These are phyloP conservation scores for Hoplodrina blanda DNA, from an alignment of 2,888 invertebrate genomes.

Conservation along the genomic window DNA sequence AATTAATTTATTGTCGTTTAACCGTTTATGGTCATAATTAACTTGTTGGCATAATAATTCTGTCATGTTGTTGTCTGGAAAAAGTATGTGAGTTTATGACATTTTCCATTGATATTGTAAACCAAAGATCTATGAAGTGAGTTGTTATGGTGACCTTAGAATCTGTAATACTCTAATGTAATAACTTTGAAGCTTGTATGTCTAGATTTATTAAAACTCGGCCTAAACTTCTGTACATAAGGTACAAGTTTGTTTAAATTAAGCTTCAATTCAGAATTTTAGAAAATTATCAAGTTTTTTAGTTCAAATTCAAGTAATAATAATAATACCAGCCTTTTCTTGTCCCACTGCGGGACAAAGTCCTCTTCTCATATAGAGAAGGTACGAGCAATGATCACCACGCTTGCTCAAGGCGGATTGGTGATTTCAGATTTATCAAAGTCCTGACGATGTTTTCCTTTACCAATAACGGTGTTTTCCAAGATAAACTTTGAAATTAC, in stretches of 20 bases:
- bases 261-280: slow-evolving; percentile 1
- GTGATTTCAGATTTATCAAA: too few relatives aligned
- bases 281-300: not conserved
- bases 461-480: too few relatives aligned
- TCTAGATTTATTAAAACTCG: slow-evolving; percentile 30
- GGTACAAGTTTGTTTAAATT: not conserved
- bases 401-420: too few relatives aligned
- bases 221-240: slow-evolving; percentile 43
- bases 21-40: not conserved
- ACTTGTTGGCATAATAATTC: slow-evolving; percentile 15
- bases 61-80: not conserved
- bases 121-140: slow-evolving; percentile 42
- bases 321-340: too few relatives aligned
- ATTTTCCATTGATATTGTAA: slow-evolving; percentile 3
- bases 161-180: slow-evolving; percentile 14
- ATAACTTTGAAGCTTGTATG: slow-evolving; percentile 16
- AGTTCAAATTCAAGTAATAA: not conserved
- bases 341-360: too few relatives aligned
- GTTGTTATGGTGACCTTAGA: slow-evolving; percentile 4
- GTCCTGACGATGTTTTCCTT: too few relatives aligned
- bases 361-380: too few relatives aligned
- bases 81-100: not conserved
- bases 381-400: too few relatives aligned
- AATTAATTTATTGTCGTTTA: slow-evolving; percentile 13
- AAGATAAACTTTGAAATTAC: too few relatives aligned